These are phyloP conservation scores for Premnoplex brunnescens DNA, from an alignment of 2,797 vertebrate genomes.

Conservation along the genomic window DNA sequence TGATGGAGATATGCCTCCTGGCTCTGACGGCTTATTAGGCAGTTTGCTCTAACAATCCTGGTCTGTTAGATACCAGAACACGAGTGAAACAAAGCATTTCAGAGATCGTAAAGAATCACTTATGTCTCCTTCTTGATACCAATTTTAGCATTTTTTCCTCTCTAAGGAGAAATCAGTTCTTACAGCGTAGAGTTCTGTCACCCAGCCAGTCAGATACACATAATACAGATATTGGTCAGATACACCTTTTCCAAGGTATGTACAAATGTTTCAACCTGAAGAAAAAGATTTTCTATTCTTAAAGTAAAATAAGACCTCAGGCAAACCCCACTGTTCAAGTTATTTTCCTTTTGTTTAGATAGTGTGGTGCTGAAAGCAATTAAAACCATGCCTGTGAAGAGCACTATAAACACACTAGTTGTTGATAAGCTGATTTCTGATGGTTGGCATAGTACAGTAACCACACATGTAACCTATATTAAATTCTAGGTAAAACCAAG, in stretches of 20 bases:
- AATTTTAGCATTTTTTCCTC: not conserved
- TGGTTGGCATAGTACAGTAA: not conserved
- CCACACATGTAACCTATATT: not conserved
- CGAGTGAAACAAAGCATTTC: not conserved
- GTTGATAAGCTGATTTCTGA: not conserved
- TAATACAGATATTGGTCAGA: not conserved
- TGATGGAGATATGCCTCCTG: not conserved
- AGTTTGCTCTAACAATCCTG: not conserved
- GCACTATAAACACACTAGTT: not conserved
- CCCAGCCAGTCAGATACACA: not conserved
- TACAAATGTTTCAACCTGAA: not conserved
- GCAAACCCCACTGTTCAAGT: not conserved
- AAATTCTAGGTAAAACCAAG: not conserved
- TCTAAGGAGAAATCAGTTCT: not conserved
- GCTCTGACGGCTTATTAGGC: not conserved
- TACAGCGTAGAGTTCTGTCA: not conserved
- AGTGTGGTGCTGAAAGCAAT: not conserved
- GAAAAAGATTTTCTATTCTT: not conserved
- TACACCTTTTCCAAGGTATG: not conserved
- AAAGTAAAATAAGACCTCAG: not conserved
- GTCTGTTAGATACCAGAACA: not conserved
- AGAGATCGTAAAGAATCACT: not conserved
- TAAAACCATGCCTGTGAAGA: not conserved
- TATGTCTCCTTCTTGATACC: not conserved
- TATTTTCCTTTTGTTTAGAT: not conserved